Evolutionary conservation across 2,797 vertebrate species (phyloP).

Genomic region (Enteromius fasciolatus): DNA sequence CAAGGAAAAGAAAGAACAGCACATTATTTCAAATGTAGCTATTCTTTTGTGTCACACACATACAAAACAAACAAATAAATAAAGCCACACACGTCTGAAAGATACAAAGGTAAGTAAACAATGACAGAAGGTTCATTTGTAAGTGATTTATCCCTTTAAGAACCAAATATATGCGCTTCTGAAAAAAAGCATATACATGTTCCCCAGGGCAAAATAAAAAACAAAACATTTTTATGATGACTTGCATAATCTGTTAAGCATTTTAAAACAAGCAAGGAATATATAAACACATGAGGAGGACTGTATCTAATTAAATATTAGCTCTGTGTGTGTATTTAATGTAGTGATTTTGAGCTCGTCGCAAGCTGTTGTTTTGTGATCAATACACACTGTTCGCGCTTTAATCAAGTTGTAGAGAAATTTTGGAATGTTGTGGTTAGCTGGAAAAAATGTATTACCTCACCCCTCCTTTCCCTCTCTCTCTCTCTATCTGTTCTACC

Average conservation of each 20-base stretch:
- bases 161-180: background rate
- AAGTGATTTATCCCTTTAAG: background rate
- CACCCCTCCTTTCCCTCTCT: constrained; percentile 17
- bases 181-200: background rate
- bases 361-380: background rate
- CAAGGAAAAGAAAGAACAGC: background rate
- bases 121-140: background rate
- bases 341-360: background rate
- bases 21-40: too few relatives aligned
- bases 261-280: too few relatives aligned
- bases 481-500: constrained; percentile 9
- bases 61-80: background rate
- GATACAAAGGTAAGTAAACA: background rate
- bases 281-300: background rate
- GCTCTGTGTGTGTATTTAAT: too few relatives aligned
- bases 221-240: background rate
- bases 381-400: background rate
- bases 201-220: background rate
- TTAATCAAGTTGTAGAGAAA: background rate
- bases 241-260: too few relatives aligned
- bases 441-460: constrained; percentile 40
- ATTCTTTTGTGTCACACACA: background rate
- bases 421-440: constrained; percentile 40
- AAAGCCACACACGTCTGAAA: background rate
- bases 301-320: constrained; percentile 2